Conservation (phyloP, 2,888 invertebrate genomes). For the Epiblema foenella region DNA sequence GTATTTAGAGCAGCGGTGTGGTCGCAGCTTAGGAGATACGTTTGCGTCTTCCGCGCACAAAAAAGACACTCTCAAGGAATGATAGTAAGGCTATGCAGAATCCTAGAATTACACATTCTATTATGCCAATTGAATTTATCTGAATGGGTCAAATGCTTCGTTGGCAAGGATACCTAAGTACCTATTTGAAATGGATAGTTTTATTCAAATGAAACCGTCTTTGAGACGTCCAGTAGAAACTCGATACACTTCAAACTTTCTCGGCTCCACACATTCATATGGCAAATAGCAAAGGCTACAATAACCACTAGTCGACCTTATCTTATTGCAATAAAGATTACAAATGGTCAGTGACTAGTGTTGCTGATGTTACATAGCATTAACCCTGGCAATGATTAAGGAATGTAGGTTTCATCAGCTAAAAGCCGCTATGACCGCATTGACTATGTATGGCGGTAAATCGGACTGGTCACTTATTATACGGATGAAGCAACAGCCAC, state of each 20-base stretch:
- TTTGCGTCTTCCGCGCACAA: no score
- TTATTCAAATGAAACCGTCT: neutral
- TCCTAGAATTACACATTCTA: neutral
- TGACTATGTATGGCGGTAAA: slow-evolving; percentile 71
- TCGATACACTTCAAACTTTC: neutral
- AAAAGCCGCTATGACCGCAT: slow-evolving; percentile 56
- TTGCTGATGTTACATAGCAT: slow-evolving; percentile 13
- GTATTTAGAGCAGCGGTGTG: no score
- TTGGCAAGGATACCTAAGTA: neutral
- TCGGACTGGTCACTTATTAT: slow-evolving; percentile 17
- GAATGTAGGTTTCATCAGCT: slow-evolving; percentile 54
- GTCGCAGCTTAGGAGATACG: no score
- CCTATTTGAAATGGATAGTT: slow-evolving; percentile 1
- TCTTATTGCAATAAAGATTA: neutral
- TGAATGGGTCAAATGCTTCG: neutral
- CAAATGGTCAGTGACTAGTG: neutral
- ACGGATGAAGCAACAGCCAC: slow-evolving; percentile 18
- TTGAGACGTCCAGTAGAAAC: neutral
- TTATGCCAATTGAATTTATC: neutral
- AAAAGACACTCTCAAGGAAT: no score
- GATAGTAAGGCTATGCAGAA: neutral
- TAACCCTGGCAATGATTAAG: slow-evolving; percentile 45
- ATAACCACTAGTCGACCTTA: neutral
- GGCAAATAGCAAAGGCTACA: neutral
- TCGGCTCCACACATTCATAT: neutral